These are phyloP conservation scores for Smutsia gigantea DNA, from an alignment of 2,797 vertebrate genomes.

Conservation along the genomic window DNA sequence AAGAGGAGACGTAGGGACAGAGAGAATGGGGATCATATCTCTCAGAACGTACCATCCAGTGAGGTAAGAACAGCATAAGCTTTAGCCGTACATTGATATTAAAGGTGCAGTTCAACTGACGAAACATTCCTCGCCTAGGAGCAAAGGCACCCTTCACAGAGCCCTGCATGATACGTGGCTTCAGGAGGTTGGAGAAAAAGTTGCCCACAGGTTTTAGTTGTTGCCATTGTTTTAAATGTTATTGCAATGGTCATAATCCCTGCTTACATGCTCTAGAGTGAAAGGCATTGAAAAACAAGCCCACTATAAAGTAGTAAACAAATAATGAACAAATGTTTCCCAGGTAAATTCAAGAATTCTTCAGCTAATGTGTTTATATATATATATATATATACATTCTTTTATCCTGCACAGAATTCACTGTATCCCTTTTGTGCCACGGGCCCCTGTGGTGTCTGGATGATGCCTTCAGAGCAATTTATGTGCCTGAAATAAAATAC, in stretches of 20 bases:
- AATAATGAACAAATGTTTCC: neutral
- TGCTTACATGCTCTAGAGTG: neutral
- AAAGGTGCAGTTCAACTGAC: neutral
- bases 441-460: neutral
- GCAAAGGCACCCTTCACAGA: neutral
- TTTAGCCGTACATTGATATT: neutral
- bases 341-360: constrained; percentile 26
- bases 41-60: neutral
- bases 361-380: neutral
- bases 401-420: neutral
- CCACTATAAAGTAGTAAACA: neutral
- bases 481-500: constrained; percentile 37
- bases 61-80: neutral
- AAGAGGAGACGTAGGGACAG: neutral
- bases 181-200: neutral
- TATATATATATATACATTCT: neutral
- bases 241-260: neutral
- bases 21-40: rapidly evolving
- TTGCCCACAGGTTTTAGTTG: neutral
- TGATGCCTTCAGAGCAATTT: neutral
- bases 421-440: neutral
- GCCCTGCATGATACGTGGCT: neutral
- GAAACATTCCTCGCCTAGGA: neutral
- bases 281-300: constrained; percentile 11
- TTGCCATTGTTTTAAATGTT: neutral